phyloP scores from a whole-genome alignment of 2,797 vertebrate genomes.

The Amphiprion clarkii region DNA sequence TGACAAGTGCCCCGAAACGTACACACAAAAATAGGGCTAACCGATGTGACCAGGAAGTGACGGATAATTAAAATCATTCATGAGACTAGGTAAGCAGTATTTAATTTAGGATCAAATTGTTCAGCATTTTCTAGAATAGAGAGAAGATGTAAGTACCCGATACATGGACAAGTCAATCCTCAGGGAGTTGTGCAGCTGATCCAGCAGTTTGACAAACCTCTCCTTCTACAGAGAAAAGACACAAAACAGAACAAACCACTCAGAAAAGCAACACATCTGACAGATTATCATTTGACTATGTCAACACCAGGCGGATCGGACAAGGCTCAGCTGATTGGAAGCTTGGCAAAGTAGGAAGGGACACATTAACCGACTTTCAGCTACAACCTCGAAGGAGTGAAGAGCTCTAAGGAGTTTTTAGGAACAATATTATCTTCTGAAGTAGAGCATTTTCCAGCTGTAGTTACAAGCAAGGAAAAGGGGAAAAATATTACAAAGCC shows the following conservation, averaged over 20 bases:
- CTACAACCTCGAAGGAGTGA: conserved; percentile 7
- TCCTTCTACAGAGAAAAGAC: conserved; percentile 92
- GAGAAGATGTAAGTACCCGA: conserved; percentile 85
- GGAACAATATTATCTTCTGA: not conserved
- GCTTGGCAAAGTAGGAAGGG: conserved; percentile 35
- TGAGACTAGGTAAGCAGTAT: conserved; percentile 13
- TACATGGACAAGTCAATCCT: conserved; percentile 98
- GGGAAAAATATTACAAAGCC: not conserved
- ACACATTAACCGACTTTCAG: conserved; percentile 6
- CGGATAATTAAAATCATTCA: not conserved
- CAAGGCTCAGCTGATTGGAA: conserved; percentile 44
- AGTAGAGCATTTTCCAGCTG: conserved; percentile 2
- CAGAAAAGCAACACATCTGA: conserved; percentile 24
- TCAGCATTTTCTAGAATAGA: conserved; percentile 1
- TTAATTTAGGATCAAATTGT: conserved; percentile 7
- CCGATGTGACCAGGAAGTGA: conserved; percentile 12
- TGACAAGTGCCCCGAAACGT: not conserved
- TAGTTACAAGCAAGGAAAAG: not conserved
- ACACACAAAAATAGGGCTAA: conserved; percentile 14
- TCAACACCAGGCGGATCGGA: conserved; percentile 30
- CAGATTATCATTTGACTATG: conserved; percentile 44
- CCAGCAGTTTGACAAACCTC: conserved; percentile 96
- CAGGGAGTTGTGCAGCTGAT: conserved; percentile 97
- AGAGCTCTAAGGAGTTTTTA: not conserved
- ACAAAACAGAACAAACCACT: conserved; percentile 79